Evolutionary conservation across 2,113 vertebrate genomes (phyloP), one percentile per base, ranked within the genome.

Genomic region (Otolemur garnettii): DNA sequence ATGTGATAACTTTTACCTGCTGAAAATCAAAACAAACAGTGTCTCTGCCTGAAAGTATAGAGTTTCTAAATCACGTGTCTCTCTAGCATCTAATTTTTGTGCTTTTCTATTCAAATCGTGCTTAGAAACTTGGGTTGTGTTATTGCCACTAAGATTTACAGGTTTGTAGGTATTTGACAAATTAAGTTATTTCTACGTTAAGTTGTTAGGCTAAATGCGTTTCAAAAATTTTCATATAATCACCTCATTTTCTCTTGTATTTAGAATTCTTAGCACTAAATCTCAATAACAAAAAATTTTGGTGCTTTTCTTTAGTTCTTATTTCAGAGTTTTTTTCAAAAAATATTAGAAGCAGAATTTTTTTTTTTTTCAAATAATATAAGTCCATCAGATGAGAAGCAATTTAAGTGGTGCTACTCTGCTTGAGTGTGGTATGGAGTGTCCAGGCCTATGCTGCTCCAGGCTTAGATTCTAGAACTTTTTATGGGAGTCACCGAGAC

Each of bases 41-140:
- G 10, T 2, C 13, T 14, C 4, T 0, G 3, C 17, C 33, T 17
- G 33, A 9, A 1, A 45, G 19, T 35, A 26, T 17, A 38, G 60
- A 50, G 50, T 59, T 68, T 50, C 35, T 21, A 74, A 24, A 19
- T 42, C n/a, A 57, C 21, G 0, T 2, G 1, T 45, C 21, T 57
- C 68, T 57, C 19, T 0, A 4, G 21, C 22, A n/a, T 95, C 45
- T 35, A 30, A 2, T 15, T 79, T 35, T 87, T 75, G 45, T 35
- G 42, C 7, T 22, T 0, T 14, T 45, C 28, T 24, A n/a, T 42
- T 66, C 15, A 18, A 33, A 4, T 28, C 24, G 24, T 2, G 17
- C 78, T 60, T 21, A 62, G 62, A 71, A 53, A 22, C 4, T 19
- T 19, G 59, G 59, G 69, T 9, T 38, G 62, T 1, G 7, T 28